Percentiles rank a stretch among this genome's conserved stretches.
Evolutionary conservation across 1,140 invertebrate genomes (phyloP).

Genomic region (Euura lappo): DNA sequence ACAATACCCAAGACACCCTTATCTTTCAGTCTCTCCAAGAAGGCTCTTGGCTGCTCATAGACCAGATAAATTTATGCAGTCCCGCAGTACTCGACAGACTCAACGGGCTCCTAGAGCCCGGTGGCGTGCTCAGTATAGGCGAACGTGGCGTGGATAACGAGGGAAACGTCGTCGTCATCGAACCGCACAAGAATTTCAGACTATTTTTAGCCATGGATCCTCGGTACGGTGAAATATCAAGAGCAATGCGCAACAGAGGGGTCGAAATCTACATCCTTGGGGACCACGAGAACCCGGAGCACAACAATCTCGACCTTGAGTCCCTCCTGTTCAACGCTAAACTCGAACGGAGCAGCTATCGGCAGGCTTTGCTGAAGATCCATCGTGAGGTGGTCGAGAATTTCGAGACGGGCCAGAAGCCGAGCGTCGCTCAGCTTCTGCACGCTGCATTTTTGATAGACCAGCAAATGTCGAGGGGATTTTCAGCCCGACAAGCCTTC

Average conservation of each 20-base stretch:
- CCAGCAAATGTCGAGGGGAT: conserved; percentile 70
- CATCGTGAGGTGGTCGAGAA: conserved; percentile 58
- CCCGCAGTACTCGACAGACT: conserved; percentile 95
- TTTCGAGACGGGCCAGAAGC: conserved; percentile 60
- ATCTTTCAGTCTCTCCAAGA: conserved; percentile 72
- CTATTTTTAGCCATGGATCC: conserved; percentile 96
- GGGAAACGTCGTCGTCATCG: conserved; percentile 76
- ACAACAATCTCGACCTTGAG: conserved; percentile 59
- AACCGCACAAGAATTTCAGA: conserved; percentile 90
- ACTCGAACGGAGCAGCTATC: conserved; percentile 51
- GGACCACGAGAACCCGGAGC: conserved; percentile 46
- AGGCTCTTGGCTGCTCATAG: conserved; percentile 91
- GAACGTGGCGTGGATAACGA: conserved; percentile 83
- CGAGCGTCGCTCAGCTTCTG: conserved; percentile 67
- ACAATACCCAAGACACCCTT: not conserved
- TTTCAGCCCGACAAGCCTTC: conserved; percentile 61
- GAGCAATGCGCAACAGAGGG: conserved; percentile 96
- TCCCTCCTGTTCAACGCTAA: conserved; percentile 64
- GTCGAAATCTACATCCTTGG: conserved; percentile 85
- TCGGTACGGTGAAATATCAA: conserved; percentile 92
- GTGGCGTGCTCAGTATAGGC: conserved; percentile 87
- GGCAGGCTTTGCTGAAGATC: conserved; percentile 61
- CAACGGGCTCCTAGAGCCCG: conserved; percentile 93
- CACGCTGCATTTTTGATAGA: conserved; percentile 68
- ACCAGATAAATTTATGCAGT: conserved; percentile 97